Percentiles rank a stretch among this genome's conserved stretches.
These are phyloP conservation scores for Platygyra sinensis DNA, from an alignment of 64 coral and sea anemone species.

Conservation along the genomic window DNA sequence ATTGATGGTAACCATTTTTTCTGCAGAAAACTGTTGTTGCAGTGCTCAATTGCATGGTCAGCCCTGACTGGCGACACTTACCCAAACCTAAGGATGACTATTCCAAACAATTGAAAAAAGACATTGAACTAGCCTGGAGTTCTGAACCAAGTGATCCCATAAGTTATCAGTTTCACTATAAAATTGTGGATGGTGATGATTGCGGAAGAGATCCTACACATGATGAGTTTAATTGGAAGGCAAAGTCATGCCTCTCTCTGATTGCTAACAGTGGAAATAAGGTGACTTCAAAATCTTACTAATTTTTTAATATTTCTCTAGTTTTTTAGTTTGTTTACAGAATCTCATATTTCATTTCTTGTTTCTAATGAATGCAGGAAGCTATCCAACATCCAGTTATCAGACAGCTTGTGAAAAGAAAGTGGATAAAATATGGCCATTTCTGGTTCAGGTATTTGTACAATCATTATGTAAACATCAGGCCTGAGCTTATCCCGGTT, in stretches of 20 bases:
- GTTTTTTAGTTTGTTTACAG: neutral
- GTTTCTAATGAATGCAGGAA: conserved; percentile 44
- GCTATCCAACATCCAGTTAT: conserved; percentile 91
- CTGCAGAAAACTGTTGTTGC: conserved; percentile 85
- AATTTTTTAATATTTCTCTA: no score
- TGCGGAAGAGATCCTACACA: conserved; percentile 59
- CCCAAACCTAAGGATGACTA: conserved; percentile 60
- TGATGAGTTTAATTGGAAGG: conserved; percentile 64
- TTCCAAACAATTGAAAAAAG: conserved; percentile 53
- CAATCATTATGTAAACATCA: no score
- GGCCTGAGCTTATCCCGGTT: no score
- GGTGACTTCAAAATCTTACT: conserved; percentile 2
- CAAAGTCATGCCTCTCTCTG: conserved; percentile 67
- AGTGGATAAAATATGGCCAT: conserved; percentile 83
- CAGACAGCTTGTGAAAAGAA: conserved; percentile 73
- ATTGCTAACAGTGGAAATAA: conserved; percentile 74
- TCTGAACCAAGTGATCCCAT: conserved; percentile 75
- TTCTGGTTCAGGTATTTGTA: conserved; percentile 82
- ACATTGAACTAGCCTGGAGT: conserved; percentile 71
- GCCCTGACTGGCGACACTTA: conserved; percentile 78
- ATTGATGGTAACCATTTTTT: no score
- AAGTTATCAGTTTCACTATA: conserved; percentile 79
- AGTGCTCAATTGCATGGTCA: conserved; percentile 76
- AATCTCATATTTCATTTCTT: neutral
- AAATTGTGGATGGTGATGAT: conserved; percentile 77